Evolutionary conservation across 2,888 invertebrate species (phyloP).

Genomic region (Sinohyriopsis cumingii): DNA sequence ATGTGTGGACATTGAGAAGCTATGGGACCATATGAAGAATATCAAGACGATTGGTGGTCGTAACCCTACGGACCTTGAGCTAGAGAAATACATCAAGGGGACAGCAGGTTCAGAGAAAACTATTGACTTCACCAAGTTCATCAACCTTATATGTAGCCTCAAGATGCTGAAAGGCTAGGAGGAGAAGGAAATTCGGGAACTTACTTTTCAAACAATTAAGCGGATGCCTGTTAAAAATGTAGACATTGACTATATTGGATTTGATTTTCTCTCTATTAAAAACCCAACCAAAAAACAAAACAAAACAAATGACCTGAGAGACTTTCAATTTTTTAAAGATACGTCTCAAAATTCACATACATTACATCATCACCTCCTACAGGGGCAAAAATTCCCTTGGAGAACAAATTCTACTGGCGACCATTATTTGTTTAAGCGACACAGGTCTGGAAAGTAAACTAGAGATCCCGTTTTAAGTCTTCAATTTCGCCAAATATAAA

Average conservation of each 20-base stretch:
- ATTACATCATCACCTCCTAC: background rate
- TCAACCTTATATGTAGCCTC: slow-evolving; percentile 58
- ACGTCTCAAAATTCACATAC: background rate
- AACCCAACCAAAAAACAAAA: background rate
- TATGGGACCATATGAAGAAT: slow-evolving; percentile 46
- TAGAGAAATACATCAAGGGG: slow-evolving; percentile 49
- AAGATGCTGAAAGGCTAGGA: slow-evolving; percentile 40
- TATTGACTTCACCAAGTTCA: slow-evolving; percentile 62
- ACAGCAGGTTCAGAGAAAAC: slow-evolving; percentile 51
- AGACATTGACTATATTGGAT: background rate
- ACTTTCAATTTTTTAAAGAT: background rate
- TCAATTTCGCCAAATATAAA: no score
- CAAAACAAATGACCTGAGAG: background rate
- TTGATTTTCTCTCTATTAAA: background rate
- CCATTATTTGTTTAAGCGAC: no score
- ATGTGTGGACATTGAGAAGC: slow-evolving; percentile 38
- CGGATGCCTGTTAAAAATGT: no score
- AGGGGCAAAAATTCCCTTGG: no score
- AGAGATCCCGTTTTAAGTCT: no score
- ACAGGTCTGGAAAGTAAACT: no score
- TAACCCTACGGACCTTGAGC: slow-evolving; percentile 38
- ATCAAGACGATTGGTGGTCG: slow-evolving; percentile 45
- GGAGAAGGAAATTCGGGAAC: background rate
- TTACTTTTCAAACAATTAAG: background rate
- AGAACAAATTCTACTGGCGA: no score